These are phyloP conservation scores for Rhegmatorhina hoffmannsi DNA, from an alignment of 2,113 vertebrate species.

Conservation along the genomic window DNA sequence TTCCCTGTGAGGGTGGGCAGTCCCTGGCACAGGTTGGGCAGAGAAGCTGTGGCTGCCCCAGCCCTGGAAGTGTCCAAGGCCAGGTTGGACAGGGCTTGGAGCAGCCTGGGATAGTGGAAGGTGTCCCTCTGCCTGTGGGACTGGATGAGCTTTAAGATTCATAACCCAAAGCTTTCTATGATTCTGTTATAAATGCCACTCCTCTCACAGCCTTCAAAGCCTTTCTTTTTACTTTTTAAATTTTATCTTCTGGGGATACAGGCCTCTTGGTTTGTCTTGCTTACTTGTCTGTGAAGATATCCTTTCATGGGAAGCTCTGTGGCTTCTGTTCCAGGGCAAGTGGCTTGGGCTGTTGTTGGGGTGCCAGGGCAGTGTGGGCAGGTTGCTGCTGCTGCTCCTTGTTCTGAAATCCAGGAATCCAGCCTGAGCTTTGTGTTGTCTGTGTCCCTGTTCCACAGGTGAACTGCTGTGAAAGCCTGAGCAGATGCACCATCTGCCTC, in stretches of 20 bases:
- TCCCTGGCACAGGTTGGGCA: neutral
- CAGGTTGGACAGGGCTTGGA: neutral
- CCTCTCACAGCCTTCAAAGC: rapidly evolving
- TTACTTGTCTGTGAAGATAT: rapidly evolving
- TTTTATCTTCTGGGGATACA: rapidly evolving
- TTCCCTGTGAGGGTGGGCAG: neutral
- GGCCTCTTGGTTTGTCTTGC: rapidly evolving
- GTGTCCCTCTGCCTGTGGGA: neutral
- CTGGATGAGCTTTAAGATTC: neutral
- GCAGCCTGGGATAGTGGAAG: neutral
- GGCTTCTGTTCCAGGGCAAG: neutral
- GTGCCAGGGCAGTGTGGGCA: neutral
- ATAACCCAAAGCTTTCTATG: neutral
- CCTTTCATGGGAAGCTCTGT: rapidly evolving
- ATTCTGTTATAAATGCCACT: neutral
- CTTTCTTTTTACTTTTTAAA: neutral
- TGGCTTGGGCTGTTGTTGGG: neutral
- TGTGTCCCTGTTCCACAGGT: neutral
- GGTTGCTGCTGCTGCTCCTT: neutral
- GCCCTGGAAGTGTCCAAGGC: neutral
- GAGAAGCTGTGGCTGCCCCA: neutral
- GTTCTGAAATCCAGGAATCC: rapidly evolving
- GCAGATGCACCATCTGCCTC: neutral
- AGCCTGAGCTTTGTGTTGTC: rapidly evolving
- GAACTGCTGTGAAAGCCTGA: neutral